A percentile compares a stretch with the other conserved stretches of the same genome.
Conservation (phyloP, 2,797 vertebrate genomes). For the Buphagus erythrorhynchus region DNA sequence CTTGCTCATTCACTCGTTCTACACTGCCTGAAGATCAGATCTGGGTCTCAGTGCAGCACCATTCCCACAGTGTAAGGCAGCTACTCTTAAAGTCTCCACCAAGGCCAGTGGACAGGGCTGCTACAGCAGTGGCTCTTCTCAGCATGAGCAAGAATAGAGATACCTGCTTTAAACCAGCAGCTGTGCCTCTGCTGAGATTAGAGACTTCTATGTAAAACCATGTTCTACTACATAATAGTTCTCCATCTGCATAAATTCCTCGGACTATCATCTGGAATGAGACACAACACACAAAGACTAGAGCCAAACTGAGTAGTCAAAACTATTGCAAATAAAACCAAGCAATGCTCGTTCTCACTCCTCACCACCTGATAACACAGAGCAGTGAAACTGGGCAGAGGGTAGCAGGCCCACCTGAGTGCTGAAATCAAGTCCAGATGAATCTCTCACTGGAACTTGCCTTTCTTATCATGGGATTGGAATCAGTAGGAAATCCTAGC, state of each 20-base stretch:
- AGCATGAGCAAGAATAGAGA: rapidly evolving
- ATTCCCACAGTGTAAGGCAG: neutral
- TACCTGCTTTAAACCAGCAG: neutral
- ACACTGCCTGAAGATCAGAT: neutral
- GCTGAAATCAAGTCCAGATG: neutral
- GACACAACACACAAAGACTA: neutral
- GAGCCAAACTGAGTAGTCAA: neutral
- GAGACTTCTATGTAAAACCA: neutral
- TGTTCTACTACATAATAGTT: neutral
- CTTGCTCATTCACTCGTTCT: neutral
- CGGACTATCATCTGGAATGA: neutral
- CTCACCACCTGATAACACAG: neutral
- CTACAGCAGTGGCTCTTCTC: neutral
- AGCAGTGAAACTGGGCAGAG: neutral
- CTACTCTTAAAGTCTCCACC: neutral
- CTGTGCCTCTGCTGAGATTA: neutral
- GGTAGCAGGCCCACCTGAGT: neutral
- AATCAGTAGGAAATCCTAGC: neutral
- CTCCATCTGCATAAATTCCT: neutral
- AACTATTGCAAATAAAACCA: neutral
- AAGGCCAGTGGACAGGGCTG: neutral
- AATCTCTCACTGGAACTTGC: neutral
- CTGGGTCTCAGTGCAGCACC: neutral
- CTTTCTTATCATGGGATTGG: neutral
- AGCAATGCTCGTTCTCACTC: neutral